These are phyloP conservation scores for Athene cunicularia DNA, from an alignment of 2,113 vertebrate species.

Conservation along the genomic window DNA sequence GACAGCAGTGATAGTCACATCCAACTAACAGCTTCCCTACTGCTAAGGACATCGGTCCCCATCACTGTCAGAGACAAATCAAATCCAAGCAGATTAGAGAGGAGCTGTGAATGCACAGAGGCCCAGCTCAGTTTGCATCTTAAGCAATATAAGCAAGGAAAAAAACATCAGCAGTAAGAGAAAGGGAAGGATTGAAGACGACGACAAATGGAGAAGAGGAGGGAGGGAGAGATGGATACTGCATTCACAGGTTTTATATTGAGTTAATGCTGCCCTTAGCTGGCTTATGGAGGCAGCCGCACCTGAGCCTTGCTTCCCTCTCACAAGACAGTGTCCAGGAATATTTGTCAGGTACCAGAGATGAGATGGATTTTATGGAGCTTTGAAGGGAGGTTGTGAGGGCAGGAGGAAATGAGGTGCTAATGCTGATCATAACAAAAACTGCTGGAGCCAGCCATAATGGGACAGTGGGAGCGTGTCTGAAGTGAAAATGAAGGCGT, in stretches of 20 bases:
- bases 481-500: conserved; percentile 7
- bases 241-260: background rate
- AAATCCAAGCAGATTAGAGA: background rate
- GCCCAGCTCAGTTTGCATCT: background rate
- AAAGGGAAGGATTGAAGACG: background rate
- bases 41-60: background rate
- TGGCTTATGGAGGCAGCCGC: background rate
- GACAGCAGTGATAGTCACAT: background rate
- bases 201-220: background rate
- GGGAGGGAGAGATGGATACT: background rate
- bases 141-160: background rate
- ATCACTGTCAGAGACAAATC: background rate
- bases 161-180: background rate
- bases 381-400: background rate
- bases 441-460: background rate
- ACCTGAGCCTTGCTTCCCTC: background rate
- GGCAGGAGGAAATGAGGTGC: conserved; percentile 10
- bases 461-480: background rate
- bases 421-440: conserved; percentile 27
- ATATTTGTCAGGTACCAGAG: background rate
- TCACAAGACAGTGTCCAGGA: background rate
- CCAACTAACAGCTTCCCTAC: background rate
- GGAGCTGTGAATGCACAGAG: background rate
- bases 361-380: conserved; percentile 39
- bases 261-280: background rate